Evolutionary conservation across 2,113 vertebrate genomes (phyloP), one percentile per base, ranked within the genome.

Genomic region (Melanotaenia duboulayi): DNA sequence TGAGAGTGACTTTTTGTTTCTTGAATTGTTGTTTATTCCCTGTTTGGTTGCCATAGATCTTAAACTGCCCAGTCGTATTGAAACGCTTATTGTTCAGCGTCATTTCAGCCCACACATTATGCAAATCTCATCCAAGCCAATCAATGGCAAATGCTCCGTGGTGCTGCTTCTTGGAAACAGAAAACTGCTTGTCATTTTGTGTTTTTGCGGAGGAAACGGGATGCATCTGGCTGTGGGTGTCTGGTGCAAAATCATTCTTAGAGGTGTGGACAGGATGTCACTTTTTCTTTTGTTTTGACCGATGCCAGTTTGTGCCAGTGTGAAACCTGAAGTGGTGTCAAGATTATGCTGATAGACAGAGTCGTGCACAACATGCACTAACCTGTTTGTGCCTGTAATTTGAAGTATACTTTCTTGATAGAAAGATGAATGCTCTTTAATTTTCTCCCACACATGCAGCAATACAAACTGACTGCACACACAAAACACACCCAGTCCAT

Each of bases 31-130:
- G 81, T 89, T 89, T 84, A 52, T 84, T 70, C 71, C 22, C 74
- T 72, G 71, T 89, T 86, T 85, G 74, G 87, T 87, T 89, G 81
- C 79, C 74, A 81, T 76, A 78, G 83, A 87, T 86, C 73, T 82
- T 70, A 80, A 83, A 87, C 69, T 80, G 77, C 39, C 81, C 69
- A 7, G 75, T 84, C 68, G 52, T 20, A 68, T 76, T 78, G 75
- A 82, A 75, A 51, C 54, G 32, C 78, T 81, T 77, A 76, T 85
- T 85, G 78, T 89, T 87, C 75, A 49, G 74, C 22, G 42, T 74
- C 72, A 70, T 77, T 83, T 73, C 55, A 46, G 68, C 82, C 83
- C 77, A 82, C 80, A 35, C 79, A 57, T 84, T 77, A 80, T 88
- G 87, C 72, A 80, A 74, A 88, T 85, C 58, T 32, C 22, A 4